Evolutionary conservation across 1,140 invertebrate genomes (phyloP), one percentile per base, ranked within the genome.

Genomic region (Euwallacea fornicatus): DNA sequence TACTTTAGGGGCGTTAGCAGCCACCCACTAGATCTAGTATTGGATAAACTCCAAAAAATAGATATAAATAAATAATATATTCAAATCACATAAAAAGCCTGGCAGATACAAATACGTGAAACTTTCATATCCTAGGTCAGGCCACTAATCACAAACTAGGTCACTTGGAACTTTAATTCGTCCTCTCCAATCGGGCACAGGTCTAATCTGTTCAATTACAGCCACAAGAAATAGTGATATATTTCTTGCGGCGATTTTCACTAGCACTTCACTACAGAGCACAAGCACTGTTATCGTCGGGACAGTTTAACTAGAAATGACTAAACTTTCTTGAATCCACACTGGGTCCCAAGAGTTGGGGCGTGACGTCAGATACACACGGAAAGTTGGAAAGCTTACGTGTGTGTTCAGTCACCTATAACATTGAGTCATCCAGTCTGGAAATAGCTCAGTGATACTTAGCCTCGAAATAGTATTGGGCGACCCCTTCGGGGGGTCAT

Each of bases 81-180:
- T 33, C 21, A 33, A 33, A 33, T 33, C 21, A 33, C 21, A 33
- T 33, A 33, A 33, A 33, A 33, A 33, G 21, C 21, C 21, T 33
- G 21, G 21, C 21, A 33, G 21, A 33, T 33, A 33, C 21, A 33
- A 33, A 50, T 50, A 13, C 10, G 21, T 33, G 21, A 33, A 33
- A 33, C 21, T 33, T 33, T 33, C 21, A 33, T 58, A 13, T 16
- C 21, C 55, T 58, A 58, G 55, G 55, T 58, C 60, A 62, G 7
- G 41, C 42, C 15, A n/a, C 16, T 16, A 56, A 56, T 66, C 56
- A 44, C 21, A 61, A 64, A 47, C 16, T 59, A 42, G n/a, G 53
- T 70, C 47, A 74, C 71, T 73, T 75, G 75, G 75, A 76, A 75
- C 70, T 69, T 68, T 68, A 47, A 74, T 60, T 54, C 63, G 56